Base-by-base conservation (phyloP, 2,888 invertebrate species). In the Cacoxenus indagator region DNA sequence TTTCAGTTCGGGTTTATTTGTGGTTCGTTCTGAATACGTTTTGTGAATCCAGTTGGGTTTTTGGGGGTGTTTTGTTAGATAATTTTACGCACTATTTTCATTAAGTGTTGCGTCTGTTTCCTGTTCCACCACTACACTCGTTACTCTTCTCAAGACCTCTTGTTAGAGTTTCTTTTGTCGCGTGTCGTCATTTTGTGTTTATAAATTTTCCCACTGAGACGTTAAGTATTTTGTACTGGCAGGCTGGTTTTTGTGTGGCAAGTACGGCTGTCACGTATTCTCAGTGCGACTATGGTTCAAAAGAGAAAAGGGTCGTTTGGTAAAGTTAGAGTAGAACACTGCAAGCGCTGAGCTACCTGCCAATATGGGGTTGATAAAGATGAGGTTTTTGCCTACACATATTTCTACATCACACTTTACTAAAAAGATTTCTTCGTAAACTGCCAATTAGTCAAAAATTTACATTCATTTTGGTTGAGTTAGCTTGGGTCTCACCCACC, bases 81-180 rank as follows among this genome's bases (percentile, higher is more conserved):
- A 59, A 59, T 59, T 59, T 59, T 59, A 59, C 57, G 29, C 29
- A 59, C 57, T 59, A 59, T 59, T 29, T 59, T 59, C 57, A 59
- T 59, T 59, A 59, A 59, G 31, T 59, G 57, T 31, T 59, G 31
- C 57, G 57, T 31, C 31, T 14, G 48, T 59, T 59, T 6, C 17
- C 19, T 8, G 29, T 31, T 59, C 4, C 57, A 31, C 31, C n/a
- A n/a, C n/a, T n/a, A 31, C 31, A 31, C 31, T n/a, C n/a, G n/a
- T n/a, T n/a, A n/a, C n/a, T n/a, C n/a, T n/a, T n/a, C n/a, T n/a
- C n/a, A n/a, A n/a, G n/a, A n/a, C n/a, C n/a, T 55, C 27, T 29
- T 55, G 5, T 55, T 57, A n/a, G 14, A 17, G 17, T 29, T 54
- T 29, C 31, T 48, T 48, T 48, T 59, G 57, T 59, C 57, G 57